Percentiles rank a stretch among this genome's conserved stretches.
These are phyloP conservation scores for Melanotaenia pygmaea DNA, from an alignment of 2,797 vertebrate species.

Conservation along the genomic window DNA sequence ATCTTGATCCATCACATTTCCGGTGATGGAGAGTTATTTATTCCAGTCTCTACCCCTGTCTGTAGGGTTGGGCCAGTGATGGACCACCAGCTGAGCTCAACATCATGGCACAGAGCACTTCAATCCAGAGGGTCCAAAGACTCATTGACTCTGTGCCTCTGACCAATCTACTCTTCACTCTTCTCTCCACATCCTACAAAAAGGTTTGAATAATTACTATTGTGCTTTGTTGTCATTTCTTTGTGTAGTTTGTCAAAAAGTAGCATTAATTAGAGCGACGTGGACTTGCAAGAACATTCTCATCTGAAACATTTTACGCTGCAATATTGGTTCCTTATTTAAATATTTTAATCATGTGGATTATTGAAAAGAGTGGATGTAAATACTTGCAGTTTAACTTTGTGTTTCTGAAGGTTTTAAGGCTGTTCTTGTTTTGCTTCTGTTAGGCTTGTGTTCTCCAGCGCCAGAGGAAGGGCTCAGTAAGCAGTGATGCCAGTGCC, in stretches of 20 bases:
- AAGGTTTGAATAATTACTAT: slow-evolving; percentile 79
- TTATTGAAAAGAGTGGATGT: neutral
- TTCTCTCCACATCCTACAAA: slow-evolving; percentile 96
- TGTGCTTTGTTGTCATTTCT: neutral
- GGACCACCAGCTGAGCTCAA: slow-evolving; percentile 94
- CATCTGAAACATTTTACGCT: neutral
- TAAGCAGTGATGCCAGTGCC: slow-evolving; percentile 97
- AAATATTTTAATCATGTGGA: neutral
- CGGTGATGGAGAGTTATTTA: neutral
- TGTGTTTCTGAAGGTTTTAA: neutral
- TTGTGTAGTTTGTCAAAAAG: neutral
- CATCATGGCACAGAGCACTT: slow-evolving; percentile 97
- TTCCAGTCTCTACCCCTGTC: neutral
- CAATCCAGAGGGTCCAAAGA: slow-evolving; percentile 96
- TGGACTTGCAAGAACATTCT: neutral
- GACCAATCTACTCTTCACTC: slow-evolving; percentile 93
- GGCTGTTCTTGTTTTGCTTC: neutral
- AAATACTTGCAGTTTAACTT: neutral
- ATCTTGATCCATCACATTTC: neutral
- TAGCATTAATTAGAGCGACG: neutral
- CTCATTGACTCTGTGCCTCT: slow-evolving; percentile 97
- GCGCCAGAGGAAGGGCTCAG: slow-evolving; percentile 96
- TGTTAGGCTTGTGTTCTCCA: slow-evolving; percentile 94
- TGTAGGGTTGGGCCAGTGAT: slow-evolving; percentile 91
- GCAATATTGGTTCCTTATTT: neutral